Evolutionary conservation across 2,797 vertebrate species (phyloP), one percentile per base, ranked within the genome.

Genomic region (Chromobotia macracanthus): DNA sequence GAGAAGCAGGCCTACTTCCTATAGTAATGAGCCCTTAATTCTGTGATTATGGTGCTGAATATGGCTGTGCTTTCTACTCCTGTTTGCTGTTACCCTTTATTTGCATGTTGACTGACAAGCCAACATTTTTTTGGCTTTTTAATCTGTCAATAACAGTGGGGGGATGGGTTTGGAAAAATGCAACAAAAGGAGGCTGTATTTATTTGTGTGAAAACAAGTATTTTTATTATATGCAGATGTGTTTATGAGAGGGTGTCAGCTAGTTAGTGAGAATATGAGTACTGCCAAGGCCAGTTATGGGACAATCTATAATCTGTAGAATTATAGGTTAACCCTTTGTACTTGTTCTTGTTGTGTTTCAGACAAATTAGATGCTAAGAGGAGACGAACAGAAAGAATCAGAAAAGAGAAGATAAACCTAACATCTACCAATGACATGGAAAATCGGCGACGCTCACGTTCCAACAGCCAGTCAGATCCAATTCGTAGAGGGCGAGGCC

Each of bases 391-490:
- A 0, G 97, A 99, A 86, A 93, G 97, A 82, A 96, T 96, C 84
- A 96, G 95, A 82, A 91, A 95, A 87, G 96, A 98, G 86, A 95
- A 95, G 83, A 96, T 96, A 12, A 96, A 96, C 85, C 94, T 95
- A 31, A 90, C 95, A 70, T 90, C 95, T 81, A 93, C 92, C 81
- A 96, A 90, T 77, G 96, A 97, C 82, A 92, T 96, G 89, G 97
- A 99, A 86, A 98, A 98, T 90, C 92, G 95, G 84, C 95, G 95
- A 76, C 89, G 95, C 19, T 94, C 95, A 67, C 93, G 96, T 66
- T 92, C 95, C 84, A 97, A 96, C 89, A 97, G 96, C 89, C 97
- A 98, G 67, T 97, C 96, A 50, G 97, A 99, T 84, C 94, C 95
- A 46, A 96, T 95, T 88, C 94, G 97, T 65, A 92, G 97, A 85